Evolutionary conservation across 2,797 vertebrate genomes (phyloP).

Genomic region (Phalloptychus januarius): DNA sequence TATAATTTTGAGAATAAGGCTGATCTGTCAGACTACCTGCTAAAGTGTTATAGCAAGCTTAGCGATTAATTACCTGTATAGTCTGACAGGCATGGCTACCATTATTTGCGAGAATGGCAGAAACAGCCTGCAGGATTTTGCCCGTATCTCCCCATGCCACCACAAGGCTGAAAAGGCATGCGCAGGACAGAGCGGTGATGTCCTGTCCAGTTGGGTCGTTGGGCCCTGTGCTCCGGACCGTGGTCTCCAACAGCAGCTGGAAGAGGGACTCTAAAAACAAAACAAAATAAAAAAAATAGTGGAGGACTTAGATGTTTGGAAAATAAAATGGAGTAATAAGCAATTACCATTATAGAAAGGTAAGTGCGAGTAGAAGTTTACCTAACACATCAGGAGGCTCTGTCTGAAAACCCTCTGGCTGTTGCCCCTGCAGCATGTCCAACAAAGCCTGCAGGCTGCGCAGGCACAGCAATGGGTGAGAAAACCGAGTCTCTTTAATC

Average conservation of each 20-base stretch:
- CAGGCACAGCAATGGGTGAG: constrained; percentile 95
- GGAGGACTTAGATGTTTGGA: constrained; percentile 1
- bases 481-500: constrained; percentile 98
- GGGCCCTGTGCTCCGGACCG: constrained; percentile 94
- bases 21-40: background rate
- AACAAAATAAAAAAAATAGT: background rate
- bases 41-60: background rate
- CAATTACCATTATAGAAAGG: background rate
- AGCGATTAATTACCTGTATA: constrained; percentile 85
- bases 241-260: constrained; percentile 96
- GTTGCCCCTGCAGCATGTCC: constrained; percentile 97
- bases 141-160: constrained; percentile 98
- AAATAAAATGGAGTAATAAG: constrained; percentile 13
- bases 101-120: constrained; percentile 98
- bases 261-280: constrained; percentile 89
- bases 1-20: background rate
- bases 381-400: constrained; percentile 97
- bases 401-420: constrained; percentile 96
- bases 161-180: constrained; percentile 98
- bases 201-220: constrained; percentile 96
- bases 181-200: constrained; percentile 94
- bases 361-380: constrained; percentile 64
- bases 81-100: constrained; percentile 98
- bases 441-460: constrained; percentile 96
- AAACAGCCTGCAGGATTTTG: constrained; percentile 95